phyloP scores from a whole-genome alignment of 2,113 vertebrate genomes.

The human (Homo sapiens) region DNA sequence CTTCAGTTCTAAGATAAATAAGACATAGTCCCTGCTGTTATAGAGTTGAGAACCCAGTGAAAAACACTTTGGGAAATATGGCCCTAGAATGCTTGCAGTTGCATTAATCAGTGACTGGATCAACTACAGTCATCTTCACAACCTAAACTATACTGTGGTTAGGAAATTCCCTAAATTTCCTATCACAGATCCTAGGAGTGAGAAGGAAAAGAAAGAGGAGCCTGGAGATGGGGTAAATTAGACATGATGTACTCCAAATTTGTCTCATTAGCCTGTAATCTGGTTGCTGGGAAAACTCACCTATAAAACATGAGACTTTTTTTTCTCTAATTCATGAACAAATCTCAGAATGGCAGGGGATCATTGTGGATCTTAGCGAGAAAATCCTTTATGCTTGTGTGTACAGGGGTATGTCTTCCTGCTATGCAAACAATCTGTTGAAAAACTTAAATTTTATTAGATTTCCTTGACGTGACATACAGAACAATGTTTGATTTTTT shows the following conservation, averaged over 20 bases:
- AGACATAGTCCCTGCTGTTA: background rate
- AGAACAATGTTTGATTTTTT: background rate
- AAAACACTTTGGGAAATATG: background rate
- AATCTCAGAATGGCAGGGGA: slow-evolving; percentile 16
- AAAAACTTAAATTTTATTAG: background rate
- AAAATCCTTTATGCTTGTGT: background rate
- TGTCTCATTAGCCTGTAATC: background rate
- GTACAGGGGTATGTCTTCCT: background rate
- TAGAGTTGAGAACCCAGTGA: background rate
- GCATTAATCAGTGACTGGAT: background rate
- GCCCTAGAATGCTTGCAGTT: background rate
- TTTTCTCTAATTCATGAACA: background rate
- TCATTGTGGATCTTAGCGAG: background rate
- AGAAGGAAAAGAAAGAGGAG: background rate
- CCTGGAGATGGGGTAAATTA: background rate
- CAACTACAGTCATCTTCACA: background rate
- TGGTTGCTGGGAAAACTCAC: background rate
- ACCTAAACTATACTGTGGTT: too few relatives aligned
- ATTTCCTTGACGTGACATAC: background rate
- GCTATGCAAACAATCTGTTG: background rate
- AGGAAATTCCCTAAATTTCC: background rate
- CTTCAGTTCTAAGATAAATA: background rate
- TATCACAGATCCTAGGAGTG: background rate
- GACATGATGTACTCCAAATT: background rate
- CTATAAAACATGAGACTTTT: background rate